Conservation (phyloP, 2,797 vertebrate genomes). For the Scomberomorus guttatus region DNA sequence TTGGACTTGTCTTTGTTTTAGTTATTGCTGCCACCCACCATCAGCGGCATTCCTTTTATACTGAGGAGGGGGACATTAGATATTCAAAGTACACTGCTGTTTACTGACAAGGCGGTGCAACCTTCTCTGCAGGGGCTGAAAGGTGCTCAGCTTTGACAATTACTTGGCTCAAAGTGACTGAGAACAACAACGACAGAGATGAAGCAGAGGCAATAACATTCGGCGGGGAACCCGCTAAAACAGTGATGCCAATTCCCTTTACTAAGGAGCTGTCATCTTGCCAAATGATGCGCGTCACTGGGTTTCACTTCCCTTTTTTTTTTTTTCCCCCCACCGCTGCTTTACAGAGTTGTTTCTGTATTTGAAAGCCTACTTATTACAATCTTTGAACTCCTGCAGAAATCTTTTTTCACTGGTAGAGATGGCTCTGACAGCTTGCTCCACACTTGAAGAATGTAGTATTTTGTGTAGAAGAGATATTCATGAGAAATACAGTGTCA, state of each 20-base stretch:
- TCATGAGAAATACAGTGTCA: conserved; percentile 43
- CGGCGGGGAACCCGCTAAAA: conserved; percentile 69
- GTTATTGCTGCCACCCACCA: conserved; percentile 65
- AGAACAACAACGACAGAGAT: conserved; percentile 77
- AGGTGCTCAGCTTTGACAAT: conserved; percentile 84
- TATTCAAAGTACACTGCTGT: conserved; percentile 78
- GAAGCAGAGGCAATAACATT: conserved; percentile 73
- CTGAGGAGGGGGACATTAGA: conserved; percentile 66
- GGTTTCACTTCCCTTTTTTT: conserved; percentile 46
- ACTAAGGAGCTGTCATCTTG: conserved; percentile 78
- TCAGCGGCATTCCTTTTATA: conserved; percentile 62
- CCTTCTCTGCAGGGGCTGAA: conserved; percentile 74
- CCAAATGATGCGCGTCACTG: conserved; percentile 72
- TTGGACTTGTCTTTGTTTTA: conserved; percentile 60
- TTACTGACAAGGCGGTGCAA: conserved; percentile 73
- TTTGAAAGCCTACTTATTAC: conserved; percentile 67
- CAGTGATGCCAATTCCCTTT: conserved; percentile 70
- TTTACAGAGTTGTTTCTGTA: conserved; percentile 60
- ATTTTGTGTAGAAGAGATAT: conserved; percentile 44
- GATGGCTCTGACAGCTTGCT: conserved; percentile 59
- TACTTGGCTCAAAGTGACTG: conserved; percentile 80
- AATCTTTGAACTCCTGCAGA: conserved; percentile 64
- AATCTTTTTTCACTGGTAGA: conserved; percentile 12
- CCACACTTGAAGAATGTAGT: conserved; percentile 54
- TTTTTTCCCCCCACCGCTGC: conserved; percentile 16